phyloP scores from a whole-genome alignment of 2,797 vertebrate species.

The Phataginus tricuspis region DNA sequence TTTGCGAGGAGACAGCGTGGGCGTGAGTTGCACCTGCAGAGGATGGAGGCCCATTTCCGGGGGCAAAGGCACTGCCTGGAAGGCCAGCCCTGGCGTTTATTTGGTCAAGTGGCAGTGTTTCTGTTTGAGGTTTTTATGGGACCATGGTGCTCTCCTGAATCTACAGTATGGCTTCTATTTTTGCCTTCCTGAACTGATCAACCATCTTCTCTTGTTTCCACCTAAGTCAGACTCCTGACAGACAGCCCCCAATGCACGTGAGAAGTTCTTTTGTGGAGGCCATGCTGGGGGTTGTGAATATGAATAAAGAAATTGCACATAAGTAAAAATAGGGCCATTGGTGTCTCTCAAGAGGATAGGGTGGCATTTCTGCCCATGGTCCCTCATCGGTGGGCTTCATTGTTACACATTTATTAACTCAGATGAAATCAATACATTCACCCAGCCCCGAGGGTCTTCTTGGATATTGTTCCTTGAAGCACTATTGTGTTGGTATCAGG shows the following conservation, averaged over 20 bases:
- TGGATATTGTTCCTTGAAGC: conserved; percentile 57
- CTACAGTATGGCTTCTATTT: not conserved
- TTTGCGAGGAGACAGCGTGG: not conserved
- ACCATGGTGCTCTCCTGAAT: not conserved
- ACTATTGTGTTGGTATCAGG: conserved; percentile 69
- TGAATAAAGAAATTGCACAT: conserved; percentile 62
- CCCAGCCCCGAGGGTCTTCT: conserved; percentile 33
- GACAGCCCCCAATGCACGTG: not conserved
- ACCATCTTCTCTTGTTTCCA: not conserved
- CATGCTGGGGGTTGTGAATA: conserved; percentile 3
- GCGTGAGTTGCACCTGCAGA: too few relatives aligned
- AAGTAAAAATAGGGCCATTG: conserved; percentile 47
- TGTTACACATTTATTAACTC: conserved; percentile 68
- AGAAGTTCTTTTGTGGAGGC: conserved; percentile 55
- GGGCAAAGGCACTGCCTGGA: accelerated
- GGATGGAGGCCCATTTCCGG: not conserved
- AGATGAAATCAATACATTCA: conserved; percentile 70
- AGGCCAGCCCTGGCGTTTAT: not conserved
- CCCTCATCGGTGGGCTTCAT: conserved; percentile 60
- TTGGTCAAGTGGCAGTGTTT: accelerated
- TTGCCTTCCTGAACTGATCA: not conserved
- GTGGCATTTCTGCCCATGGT: conserved; percentile 71
- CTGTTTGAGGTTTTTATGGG: not conserved
- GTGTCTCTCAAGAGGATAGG: conserved; percentile 63
- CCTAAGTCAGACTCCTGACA: not conserved